Base-by-base conservation (phyloP, 2,888 invertebrate species). In the Gandaritis pyraliata region DNA sequence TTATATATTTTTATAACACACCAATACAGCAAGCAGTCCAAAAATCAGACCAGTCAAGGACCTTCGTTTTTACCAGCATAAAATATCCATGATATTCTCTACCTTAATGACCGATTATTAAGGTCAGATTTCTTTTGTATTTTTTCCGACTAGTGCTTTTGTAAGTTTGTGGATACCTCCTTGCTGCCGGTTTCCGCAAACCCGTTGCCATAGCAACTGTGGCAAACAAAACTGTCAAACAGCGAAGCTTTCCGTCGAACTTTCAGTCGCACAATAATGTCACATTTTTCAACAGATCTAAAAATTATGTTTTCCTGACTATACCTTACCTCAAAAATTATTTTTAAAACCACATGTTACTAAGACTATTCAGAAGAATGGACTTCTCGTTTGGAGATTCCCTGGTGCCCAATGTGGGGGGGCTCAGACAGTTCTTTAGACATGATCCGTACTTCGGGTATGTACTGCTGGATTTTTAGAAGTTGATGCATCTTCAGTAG, bases 341-440 rank as follows among this genome's bases (percentile, higher is more conserved):
- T 30, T 46, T 43, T 55, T 71, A 57, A 72, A 74, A 65, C 68
- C 70, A 70, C 64, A 80, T 80, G 80, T 77, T 69, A 75, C 78
- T 85, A 43, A 84, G 77, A 75, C 58, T 78, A 51, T 65, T 83
- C 65, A 77, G 77, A 68, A 74, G 78, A 69, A 92, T 92, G 92
- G 86, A 92, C 81, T 88, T 87, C 65, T 85, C 87, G 55, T 90
- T 91, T 63, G 90, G 91, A 59, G 90, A 92, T 61, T 79, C 83
- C 16, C 71, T 92, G 70, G 78, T 80, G 61, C 90, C 92, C n/a
- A 89, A 88, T 66, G 81, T 92, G 33, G 73, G 83, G 12, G 87
- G 89, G 0, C 65, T 92, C 47, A 76, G 84, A 39, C 83, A 83
- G 54, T 88, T 73, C 65, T 90, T 90, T 71, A 80, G 85, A 47